Base-by-base conservation (phyloP, 2,888 invertebrate genomes). In the Latheticus oryzae region DNA sequence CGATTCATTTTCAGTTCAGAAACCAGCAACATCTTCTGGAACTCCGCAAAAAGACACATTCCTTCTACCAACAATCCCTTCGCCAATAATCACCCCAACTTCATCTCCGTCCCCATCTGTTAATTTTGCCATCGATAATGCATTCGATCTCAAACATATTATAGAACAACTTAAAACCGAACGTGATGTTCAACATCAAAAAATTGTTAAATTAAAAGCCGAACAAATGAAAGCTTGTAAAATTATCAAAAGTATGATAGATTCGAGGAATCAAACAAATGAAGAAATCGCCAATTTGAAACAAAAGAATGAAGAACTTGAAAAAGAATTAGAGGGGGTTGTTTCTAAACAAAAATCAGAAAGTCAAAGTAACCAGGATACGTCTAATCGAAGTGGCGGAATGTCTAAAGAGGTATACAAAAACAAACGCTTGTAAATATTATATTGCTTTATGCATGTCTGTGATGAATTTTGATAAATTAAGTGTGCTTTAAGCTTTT, bases 181-280 rank as follows among this genome's bases (percentile, higher is more conserved):
- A 19, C 63, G 72, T 35, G 51, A 21, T 3, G 56, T 47, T 7
- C 68, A 67, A 28, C 63, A 66, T 33, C 62, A 71, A 32, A 74
- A 73, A 60, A 69, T 76, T 15, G 61, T 69, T 12, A 76, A 76
- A 57, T 62, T 78, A 12, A 77, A 78, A 63, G 72, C 73, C 32
- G 77, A 80, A 47, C 76, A 78, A 56, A 60, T 74, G 30, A 80
- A 79, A 62, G 78, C 79, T 2, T 79, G 77, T 61, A 73, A 76
- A 51, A 76, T 79, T 23, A 76, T 80, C 40, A 76, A 79, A 60
- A 72, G 66, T 24, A 73, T 80, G 69, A 72, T 79, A 30, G 73
- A 71, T 9, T 71, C 69, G 26, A 70, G 70, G 33, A 77, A 74
- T 48, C 73, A 70, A 42, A 68, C 71, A 17, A 72, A 72, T 21